Base-by-base conservation (phyloP, 2,888 invertebrate species). In the Phyllotreta striolata region DNA sequence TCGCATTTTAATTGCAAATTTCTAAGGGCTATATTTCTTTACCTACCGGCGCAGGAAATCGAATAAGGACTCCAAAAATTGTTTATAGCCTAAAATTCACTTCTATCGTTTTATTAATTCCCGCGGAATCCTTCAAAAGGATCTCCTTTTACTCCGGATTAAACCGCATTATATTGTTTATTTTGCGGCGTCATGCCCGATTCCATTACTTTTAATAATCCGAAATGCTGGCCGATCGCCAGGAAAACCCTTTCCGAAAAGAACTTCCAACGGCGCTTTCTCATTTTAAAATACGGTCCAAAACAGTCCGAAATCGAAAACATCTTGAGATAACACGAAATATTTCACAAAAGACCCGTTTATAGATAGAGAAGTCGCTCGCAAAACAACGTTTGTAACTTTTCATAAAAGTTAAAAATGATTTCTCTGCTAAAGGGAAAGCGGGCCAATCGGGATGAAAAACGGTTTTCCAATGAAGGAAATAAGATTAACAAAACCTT, bases 1-100 rank as follows among this genome's bases (percentile, higher is more conserved):
- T 71, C 72, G 72, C 64, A 73, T 76, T 75, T 76, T 76, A 75
- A 76, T 76, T 74, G 73, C 72, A 74, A 73, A 74, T 74, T 72
- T 69, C 54, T 61, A 60, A 61, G 64, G 63, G 63, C 67, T 55
- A 62, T 66, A 67, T 68, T 68, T 66, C 67, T 65, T 68, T 55
- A 24, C 24, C 24, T 24, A 24, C n/a, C 24, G 24, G 24, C 24
- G 24, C 24, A 1, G 24, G 24, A 24, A 24, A 24, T 24, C 24
- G 24, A 24, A 24, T 24, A 24, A 24, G 24, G 24, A 24, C 4
- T 24, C 4, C 24, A 24, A 24, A 24, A 24, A 24, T 24, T 24
- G 4, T 24, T 24, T 24, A 24, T 24, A 24, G 2, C 24, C 24
- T 4, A 4, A 24, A 24, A 24, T 24, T 24, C 24, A 24, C 24